Evolutionary conservation across 2,888 invertebrate species (phyloP), one percentile per base, ranked within the genome.

Genomic region (Reticulitermes lucifugus): DNA sequence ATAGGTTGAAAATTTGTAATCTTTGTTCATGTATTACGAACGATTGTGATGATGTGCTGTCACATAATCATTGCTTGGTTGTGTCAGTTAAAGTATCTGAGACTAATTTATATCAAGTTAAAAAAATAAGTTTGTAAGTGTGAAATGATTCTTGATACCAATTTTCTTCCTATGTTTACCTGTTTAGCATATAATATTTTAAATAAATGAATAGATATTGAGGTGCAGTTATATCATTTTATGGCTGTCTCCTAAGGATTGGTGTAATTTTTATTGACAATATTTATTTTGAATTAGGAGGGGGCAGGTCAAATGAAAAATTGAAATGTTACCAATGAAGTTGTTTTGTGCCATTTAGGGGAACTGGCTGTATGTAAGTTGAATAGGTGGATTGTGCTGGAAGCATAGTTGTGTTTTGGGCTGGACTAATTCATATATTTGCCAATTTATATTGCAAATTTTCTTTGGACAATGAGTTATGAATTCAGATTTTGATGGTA

Each of bases 101-200:
- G 25, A 35, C 80, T 80, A 80, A 80, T 80, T 80, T 80, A 80
- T 80, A 73, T 41, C 7, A 80, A 60, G 35, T 80, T 80, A 25
- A 18, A 46, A 79, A 79, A 79, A 18, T 55, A n/a, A 79, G 55
- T 80, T 80, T 60, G 51, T 80, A 59, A 80, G 35, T 60, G 59
- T 80, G 21, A 41, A 73, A 21, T 70, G 73, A 73, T 60, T 60
- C 29, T 25, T 43, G 22, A 25, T 70, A 70, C 60, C 60, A 43
- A 81, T 81, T 81, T 81, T 81, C 81, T 65, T 81, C 81, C 81
- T 81, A 81, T 81, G 81, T 81, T 70, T 60, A n/a, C 43, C 81
- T 81, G 81, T 81, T 81, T 70, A 81, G 81, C 29, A 81, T 65
- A 81, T 14, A 65, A 70, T 81, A 81, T 81, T 81, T 81, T 81